Evolutionary conservation across 2,888 invertebrate genomes (phyloP), one percentile per base, ranked within the genome.

Genomic region (Apamea anceps): DNA sequence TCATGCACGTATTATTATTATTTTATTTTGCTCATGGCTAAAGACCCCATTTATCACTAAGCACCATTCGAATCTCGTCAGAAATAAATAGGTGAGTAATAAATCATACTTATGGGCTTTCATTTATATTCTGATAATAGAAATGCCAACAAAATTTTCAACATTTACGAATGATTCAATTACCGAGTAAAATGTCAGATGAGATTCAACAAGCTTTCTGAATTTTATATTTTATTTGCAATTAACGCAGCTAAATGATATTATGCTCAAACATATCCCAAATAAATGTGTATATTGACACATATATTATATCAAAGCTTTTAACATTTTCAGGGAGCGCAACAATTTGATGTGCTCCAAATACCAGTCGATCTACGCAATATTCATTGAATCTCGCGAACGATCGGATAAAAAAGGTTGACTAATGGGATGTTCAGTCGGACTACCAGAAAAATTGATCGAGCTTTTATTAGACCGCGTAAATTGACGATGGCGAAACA

Each of bases 381-480:
- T 84, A 76, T 71, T 81, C 75, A 79, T 85, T 81, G 77, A 77
- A 87, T 81, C 25, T 28, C 45, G 7, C 72, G 25, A 63, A 75
- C 37, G 74, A 71, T 42, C 67, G 57, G 18, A 77, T 79, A 75
- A 79, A 85, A 75, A 37, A 66, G 74, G 13, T 72, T 77, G 75
- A 86, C 65, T 80, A 84, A 84, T 79, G 67, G 79, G 8, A 79
- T 54, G 66, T 68, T 57, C 48, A 70, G 68, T 84, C 65, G 72
- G 84, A 72, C 54, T 63, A 37, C 13, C 63, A 73, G n/a, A 75
- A 79, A 77, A 85, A 75, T 18, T 45, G 1, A 62, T 48, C n/a
- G 37, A 72, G 18, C 66, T 65, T 87, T 84, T 80, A 74, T 87
- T 82, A 74, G 25, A 76, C 60, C 18, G 62, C 62, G 48, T 57